Evolutionary conservation across 2,888 invertebrate species (phyloP).

Genomic region (Rapana venosa): DNA sequence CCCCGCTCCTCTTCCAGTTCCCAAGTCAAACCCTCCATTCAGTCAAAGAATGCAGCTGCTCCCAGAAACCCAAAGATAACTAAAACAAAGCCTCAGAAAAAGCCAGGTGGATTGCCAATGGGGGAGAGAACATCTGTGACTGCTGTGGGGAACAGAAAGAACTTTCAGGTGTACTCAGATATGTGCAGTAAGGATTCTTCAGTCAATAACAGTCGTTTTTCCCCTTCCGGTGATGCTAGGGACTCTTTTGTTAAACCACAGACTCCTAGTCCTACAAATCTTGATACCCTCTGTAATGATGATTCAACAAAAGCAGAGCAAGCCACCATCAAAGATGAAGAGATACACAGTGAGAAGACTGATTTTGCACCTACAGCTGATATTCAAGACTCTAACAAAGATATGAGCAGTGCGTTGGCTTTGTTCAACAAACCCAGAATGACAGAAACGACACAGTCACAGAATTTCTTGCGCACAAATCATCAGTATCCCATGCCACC

Average conservation of each 20-base stretch:
- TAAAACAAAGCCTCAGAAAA: background rate
- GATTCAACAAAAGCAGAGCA: background rate
- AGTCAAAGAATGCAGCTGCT: background rate
- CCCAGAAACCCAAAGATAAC: background rate
- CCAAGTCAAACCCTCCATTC: background rate
- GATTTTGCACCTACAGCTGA: background rate
- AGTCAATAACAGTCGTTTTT: background rate
- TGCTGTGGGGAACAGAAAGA: background rate
- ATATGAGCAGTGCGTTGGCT: background rate
- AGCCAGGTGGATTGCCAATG: background rate
- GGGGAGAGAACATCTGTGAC: background rate
- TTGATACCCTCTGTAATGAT: background rate
- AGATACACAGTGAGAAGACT: background rate
- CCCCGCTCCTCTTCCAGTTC: background rate
- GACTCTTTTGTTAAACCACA: background rate
- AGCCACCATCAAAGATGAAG: background rate
- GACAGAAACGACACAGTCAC: background rate
- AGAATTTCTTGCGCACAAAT: background rate
- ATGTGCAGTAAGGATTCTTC: background rate
- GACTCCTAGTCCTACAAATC: background rate
- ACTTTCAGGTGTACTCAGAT: background rate
- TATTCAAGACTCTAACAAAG: background rate
- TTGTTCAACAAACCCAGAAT: background rate
- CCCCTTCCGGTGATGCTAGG: background rate
- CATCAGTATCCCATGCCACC: background rate